A percentile compares a stretch with the other conserved stretches of the same genome.
phyloP scores from a whole-genome alignment of 2,888 invertebrate genomes.

The Cinara cedri region DNA sequence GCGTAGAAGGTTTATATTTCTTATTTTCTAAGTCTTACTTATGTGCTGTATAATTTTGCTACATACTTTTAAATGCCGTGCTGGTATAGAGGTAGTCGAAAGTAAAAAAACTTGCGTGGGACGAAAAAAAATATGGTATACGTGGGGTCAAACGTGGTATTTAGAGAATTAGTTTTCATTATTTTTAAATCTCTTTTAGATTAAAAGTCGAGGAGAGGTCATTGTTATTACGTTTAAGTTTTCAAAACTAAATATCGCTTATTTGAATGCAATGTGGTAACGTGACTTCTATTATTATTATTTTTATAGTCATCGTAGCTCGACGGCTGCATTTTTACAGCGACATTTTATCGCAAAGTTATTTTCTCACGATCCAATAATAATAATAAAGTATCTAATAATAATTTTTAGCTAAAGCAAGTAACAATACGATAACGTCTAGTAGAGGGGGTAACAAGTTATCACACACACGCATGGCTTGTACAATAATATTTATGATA shows the following conservation, averaged over 20 bases:
- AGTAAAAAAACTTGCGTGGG: background rate
- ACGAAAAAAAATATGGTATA: background rate
- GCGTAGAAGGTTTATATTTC: no score
- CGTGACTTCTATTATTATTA: background rate
- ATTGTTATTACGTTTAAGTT: background rate
- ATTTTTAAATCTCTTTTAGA: background rate
- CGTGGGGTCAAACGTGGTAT: background rate
- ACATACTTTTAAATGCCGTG: no score
- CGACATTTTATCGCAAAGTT: background rate
- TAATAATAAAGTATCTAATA: background rate
- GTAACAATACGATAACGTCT: background rate
- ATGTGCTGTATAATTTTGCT: no score
- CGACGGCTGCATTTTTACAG: background rate
- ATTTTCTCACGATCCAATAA: background rate
- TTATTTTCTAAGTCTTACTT: no score
- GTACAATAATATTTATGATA: no score
- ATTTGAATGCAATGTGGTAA: background rate
- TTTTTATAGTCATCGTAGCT: background rate
- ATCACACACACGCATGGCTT: background rate
- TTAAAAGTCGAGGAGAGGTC: background rate
- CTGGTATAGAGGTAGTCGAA: no score
- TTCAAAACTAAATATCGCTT: background rate
- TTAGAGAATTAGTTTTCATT: background rate
- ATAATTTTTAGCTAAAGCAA: background rate
- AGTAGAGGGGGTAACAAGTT: background rate